Conservation (phyloP, 2,797 vertebrate genomes). For the Leontopithecus rosalia region DNA sequence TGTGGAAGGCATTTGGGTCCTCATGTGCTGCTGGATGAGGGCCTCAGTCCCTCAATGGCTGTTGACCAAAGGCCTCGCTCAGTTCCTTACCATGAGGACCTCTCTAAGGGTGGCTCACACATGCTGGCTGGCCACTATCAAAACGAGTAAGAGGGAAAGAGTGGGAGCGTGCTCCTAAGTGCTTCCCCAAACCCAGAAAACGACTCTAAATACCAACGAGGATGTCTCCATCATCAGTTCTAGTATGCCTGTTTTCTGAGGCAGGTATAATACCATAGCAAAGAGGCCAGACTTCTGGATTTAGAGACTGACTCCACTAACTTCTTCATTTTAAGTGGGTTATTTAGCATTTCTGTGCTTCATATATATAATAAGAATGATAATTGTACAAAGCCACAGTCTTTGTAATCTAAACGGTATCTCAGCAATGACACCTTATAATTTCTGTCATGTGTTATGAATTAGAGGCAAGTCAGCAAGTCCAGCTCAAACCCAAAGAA, state of each 20-base stretch:
- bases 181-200: neutral
- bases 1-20: neutral
- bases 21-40: neutral
- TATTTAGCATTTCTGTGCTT: neutral
- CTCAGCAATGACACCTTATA: neutral
- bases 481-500: neutral
- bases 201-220: neutral
- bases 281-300: neutral
- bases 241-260: neutral
- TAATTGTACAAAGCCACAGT: neutral
- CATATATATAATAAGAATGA: neutral
- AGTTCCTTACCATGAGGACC: fast-evolving
- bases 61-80: neutral
- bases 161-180: neutral
- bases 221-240: neutral
- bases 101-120: neutral
- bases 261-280: neutral
- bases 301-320: neutral
- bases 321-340: neutral
- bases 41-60: neutral
- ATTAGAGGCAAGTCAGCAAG: neutral
- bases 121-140: neutral
- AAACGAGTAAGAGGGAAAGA: neutral
- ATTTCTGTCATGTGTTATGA: neutral
- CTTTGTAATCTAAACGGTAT: neutral